Base-by-base conservation (phyloP, 2,113 vertebrate species). In the Pomatorhinus ruficollis region DNA sequence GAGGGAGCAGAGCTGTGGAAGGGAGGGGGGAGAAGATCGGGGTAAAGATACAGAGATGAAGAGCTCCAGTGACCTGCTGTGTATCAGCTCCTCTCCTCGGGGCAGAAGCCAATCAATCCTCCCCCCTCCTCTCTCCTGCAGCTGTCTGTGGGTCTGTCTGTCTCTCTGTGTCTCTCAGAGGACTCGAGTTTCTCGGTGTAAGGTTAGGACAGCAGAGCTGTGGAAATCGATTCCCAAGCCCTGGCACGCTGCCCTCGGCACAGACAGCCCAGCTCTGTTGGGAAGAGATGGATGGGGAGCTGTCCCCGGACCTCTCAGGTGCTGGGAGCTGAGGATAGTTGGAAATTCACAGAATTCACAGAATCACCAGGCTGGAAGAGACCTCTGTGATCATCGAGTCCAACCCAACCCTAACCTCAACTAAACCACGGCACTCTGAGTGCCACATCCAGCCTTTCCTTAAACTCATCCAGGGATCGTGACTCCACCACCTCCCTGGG, bases 121-220 rank as follows among this genome's bases (percentile, higher is more conserved):
- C 10, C 14, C 54, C 39, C 53, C 28, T 49, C 82, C 37, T 49
- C 82, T 68, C 81, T 88, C 40, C 82, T 52, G 74, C 86, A 70
- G 85, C 97, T 69, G 91, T 97, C 93, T 95, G 94, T 95, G 94
- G 80, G 80, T 83, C 95, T 96, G 97, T 90, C 91, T 97, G 95
- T 21, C 96, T 79, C 95, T 25, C 66, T 35, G 57, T 65, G 35
- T 28, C 54, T 87, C 93, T 96, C 95, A 92, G 81, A 45, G 49
- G 98, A 97, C 85, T 98, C 96, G 63, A 85, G 95, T 98, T 98
- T 98, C 98, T 96, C 40, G 5, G 92, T 97, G 96, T 96, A 97
- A 98, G 98, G 83, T 96, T 97, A 98, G 98, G 97, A 98, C 96
- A 95, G 96, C 64, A 53, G 97, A 97, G 98, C 96, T 60, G n/a